Evolutionary conservation across 2,113 vertebrate genomes (phyloP).

Genomic region (Ctenodactylus gundi): DNA sequence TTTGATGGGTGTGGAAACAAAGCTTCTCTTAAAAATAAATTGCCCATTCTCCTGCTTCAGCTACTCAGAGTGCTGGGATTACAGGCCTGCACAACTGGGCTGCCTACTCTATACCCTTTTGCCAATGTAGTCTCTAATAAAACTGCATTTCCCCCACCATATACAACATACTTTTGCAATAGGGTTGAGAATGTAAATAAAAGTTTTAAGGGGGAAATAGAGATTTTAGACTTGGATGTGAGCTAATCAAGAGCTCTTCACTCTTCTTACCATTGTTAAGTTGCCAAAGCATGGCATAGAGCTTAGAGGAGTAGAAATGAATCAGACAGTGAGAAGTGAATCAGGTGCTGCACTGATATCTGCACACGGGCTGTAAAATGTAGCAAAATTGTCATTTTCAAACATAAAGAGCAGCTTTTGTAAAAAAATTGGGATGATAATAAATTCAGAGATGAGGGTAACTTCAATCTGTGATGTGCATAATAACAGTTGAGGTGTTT

Average conservation of each 20-base stretch:
- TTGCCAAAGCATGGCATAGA: not conserved
- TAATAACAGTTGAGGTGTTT: not conserved
- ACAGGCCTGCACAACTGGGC: no score
- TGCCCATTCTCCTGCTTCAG: no score
- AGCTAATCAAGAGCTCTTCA: not conserved
- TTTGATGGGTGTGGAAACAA: not conserved
- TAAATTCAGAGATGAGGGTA: not conserved
- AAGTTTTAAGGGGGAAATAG: not conserved
- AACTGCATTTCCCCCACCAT: not conserved
- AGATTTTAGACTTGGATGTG: not conserved
- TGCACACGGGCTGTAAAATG: not conserved
- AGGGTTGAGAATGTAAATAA: not conserved
- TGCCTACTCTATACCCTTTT: not conserved
- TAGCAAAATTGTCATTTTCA: not conserved
- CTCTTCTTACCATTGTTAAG: not conserved
- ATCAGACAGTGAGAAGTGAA: not conserved
- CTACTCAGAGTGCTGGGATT: no score
- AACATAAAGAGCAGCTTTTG: not conserved
- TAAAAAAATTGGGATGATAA: slow-evolving; percentile 43
- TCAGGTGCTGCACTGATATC: not conserved
- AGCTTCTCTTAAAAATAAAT: not conserved
- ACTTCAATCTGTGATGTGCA: not conserved
- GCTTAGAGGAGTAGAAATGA: not conserved
- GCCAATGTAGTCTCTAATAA: not conserved
- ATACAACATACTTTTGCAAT: not conserved